A percentile compares a stretch with the other conserved stretches of the same genome.
Conservation (phyloP, 2,797 vertebrate species). For the Sparidentex hasta region DNA sequence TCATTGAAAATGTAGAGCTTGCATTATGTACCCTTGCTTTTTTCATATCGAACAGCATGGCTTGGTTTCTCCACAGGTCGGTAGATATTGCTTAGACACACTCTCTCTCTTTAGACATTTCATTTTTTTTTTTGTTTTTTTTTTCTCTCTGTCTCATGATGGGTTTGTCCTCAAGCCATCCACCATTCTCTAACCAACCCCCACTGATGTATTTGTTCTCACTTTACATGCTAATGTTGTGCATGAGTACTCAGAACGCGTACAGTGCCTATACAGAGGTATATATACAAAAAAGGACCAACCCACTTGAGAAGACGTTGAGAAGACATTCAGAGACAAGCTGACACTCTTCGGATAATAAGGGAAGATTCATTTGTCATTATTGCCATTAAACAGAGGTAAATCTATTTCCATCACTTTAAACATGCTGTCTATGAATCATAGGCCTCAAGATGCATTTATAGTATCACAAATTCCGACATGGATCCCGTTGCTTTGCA, state of each 20-base stretch:
- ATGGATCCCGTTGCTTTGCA: background rate
- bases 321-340: background rate
- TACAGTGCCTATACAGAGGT: background rate
- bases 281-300: background rate
- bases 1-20: conserved; percentile 29
- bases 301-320: background rate
- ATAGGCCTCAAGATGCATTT: background rate
- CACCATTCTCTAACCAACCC: background rate
- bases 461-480: background rate
- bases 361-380: background rate
- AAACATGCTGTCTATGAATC: background rate
- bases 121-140: too few species aligned
- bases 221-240: background rate
- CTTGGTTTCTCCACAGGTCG: background rate
- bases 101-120: background rate
- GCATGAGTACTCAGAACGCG: conserved; percentile 12
- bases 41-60: conserved; percentile 19
- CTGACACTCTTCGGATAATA: background rate
- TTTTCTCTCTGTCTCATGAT: background rate
- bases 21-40: conserved; percentile 49
- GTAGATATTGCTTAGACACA: conserved; percentile 11
- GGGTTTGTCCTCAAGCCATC: conserved; percentile 19
- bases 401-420: background rate
- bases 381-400: background rate
- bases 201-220: background rate